Evolutionary conservation across 2,797 vertebrate genomes (phyloP), one percentile per base, ranked within the genome.

Genomic region (Discoglossus pictus): DNA sequence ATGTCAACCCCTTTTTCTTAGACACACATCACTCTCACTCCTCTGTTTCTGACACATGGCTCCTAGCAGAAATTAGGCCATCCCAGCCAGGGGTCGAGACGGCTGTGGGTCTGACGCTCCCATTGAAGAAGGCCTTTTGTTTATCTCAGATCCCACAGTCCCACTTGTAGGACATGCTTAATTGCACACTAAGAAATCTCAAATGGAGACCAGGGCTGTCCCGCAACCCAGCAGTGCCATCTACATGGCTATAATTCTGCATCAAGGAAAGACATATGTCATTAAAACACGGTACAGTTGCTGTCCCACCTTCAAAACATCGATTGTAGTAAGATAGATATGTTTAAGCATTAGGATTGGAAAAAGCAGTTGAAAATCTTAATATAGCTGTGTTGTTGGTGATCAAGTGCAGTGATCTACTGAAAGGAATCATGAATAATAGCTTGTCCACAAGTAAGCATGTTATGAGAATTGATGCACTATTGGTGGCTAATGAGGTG

Each of bases 31-130:
- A 15, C 42, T 38, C 6, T 34, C 18, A 23, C 34, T 60, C 16
- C 25, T 47, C 24, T 56, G 53, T 40, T 47, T 50, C 18, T 48
- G 34, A 43, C 42, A 51, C 42, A 56, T 63, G 60, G 35, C 35
- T 70, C 38, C 51, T 31, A 36, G 67, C 51, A 63, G 53, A 67
- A 70, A 70, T 69, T 55, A 70, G 67, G 67, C 67, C 67, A 70
- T 55, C 67, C 8, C 67, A 70, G 67, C 61, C 50, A 70, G 67
- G 67, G 67, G 67, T 70, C 67, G 51, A 42, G 39, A 24, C 24
- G 59, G 51, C 60, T 70, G 67, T 48, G 52, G 34, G 21, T 23
- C 59, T 56, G 67, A 70, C 51, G 51, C 67, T 70, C 38, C 27
- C 59, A 70, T 56, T 16, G 51, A 23, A 63, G 36, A 39, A 50